phyloP scores from a whole-genome alignment of 2,113 vertebrate genomes.

The Oryzias celebensis region DNA sequence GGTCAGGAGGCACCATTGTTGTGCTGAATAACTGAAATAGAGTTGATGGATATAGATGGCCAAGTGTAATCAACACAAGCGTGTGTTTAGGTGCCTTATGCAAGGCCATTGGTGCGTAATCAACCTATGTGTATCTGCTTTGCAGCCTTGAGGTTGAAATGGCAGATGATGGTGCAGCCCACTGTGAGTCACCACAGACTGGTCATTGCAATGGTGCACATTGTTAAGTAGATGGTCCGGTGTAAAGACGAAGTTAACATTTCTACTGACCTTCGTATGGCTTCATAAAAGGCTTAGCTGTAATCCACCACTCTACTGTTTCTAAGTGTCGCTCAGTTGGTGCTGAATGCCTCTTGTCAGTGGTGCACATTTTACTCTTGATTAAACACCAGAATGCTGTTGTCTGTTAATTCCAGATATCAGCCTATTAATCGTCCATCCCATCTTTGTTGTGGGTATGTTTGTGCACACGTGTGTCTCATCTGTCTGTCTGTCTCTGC shows the following conservation, averaged over 20 bases:
- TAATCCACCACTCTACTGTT: conserved; percentile 35
- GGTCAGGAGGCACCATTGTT: conserved; percentile 78
- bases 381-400: conserved; percentile 74
- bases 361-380: conserved; percentile 72
- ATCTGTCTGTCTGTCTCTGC: conserved; percentile 68
- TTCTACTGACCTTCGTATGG: conserved; percentile 42
- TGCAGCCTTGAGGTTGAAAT: conserved; percentile 66
- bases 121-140: conserved; percentile 66
- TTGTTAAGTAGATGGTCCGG: conserved; percentile 62
- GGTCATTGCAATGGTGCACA: conserved; percentile 67
- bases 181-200: conserved; percentile 64
- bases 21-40: conserved; percentile 73
- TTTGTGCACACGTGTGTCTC: conserved; percentile 54
- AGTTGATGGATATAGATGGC: conserved; percentile 76
- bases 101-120: conserved; percentile 62
- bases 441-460: conserved; percentile 51
- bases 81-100: conserved; percentile 71
- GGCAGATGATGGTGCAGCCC: conserved; percentile 65
- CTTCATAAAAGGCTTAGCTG: conserved; percentile 38
- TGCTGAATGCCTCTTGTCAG: conserved; percentile 47
- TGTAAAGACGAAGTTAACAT: conserved; percentile 71
- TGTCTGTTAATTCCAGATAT: conserved; percentile 61
- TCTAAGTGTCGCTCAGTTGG: conserved; percentile 32
- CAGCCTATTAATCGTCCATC: conserved; percentile 59
- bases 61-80: conserved; percentile 70